These are phyloP conservation scores for Ageneiosus marmoratus DNA, from an alignment of 2,113 vertebrate species.

Conservation along the genomic window DNA sequence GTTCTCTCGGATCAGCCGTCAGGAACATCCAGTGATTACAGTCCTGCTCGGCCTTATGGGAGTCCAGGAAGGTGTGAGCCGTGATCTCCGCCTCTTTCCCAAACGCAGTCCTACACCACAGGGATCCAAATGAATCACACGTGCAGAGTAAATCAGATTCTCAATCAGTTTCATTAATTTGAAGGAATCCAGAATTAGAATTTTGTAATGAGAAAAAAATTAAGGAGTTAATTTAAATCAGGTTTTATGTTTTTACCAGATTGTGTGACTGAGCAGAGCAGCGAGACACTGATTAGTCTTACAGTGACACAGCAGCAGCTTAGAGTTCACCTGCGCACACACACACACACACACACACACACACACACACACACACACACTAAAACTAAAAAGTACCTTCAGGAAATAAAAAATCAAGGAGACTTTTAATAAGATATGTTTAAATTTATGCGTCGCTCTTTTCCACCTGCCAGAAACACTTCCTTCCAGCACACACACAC, in stretches of 20 bases:
- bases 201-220: not conserved
- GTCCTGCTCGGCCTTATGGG: constrained; percentile 80
- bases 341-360: constrained; percentile 29
- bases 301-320: constrained; percentile 80
- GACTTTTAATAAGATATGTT: not conserved
- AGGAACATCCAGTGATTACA: constrained; percentile 87
- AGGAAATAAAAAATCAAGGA: not conserved
- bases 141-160: not conserved
- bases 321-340: constrained; percentile 76
- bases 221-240: not conserved
- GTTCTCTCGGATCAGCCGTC: constrained; percentile 70
- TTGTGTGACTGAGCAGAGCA: constrained; percentile 71
- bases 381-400: not conserved
- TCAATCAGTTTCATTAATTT: not conserved
- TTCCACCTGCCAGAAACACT: not conserved
- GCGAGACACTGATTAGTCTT: constrained; percentile 86
- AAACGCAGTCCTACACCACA: constrained; percentile 77
- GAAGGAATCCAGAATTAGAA: not conserved
- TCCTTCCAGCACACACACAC: not conserved
- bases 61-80: constrained; percentile 84
- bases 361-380: not conserved
- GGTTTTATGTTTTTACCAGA: constrained; percentile 72
- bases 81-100: constrained; percentile 85
- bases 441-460: not conserved
- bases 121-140: not conserved